A percentile compares a stretch with the other conserved stretches of the same genome.
phyloP scores from a whole-genome alignment of 2,113 vertebrate species.

The Nerophis lumbriciformis region DNA sequence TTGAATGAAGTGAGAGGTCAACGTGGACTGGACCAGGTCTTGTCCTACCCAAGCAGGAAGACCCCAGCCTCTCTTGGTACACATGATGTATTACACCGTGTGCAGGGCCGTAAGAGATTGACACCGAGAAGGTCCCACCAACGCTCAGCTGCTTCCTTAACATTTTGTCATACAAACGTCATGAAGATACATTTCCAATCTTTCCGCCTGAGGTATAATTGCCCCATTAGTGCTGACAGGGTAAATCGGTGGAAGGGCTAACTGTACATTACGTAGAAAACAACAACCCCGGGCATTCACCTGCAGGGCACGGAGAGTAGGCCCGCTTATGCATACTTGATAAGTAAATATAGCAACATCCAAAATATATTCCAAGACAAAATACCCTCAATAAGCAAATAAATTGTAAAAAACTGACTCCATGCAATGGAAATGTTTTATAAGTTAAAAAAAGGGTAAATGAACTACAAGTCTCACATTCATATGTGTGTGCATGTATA shows the following conservation, averaged over 20 bases:
- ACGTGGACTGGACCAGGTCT: slow-evolving; percentile 14
- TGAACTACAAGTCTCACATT: slow-evolving; percentile 1
- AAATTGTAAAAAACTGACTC: slow-evolving; percentile 1
- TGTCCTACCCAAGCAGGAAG: slow-evolving; percentile 24
- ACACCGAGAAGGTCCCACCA: slow-evolving; percentile 62
- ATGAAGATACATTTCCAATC: slow-evolving; percentile 67
- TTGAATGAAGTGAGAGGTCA: slow-evolving; percentile 58
- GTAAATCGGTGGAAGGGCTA: slow-evolving; percentile 69
- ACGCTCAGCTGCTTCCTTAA: slow-evolving; percentile 65
- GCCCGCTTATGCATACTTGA: slow-evolving; percentile 10
- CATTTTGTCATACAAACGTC: slow-evolving; percentile 68
- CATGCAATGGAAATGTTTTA: neutral
- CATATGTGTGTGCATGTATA: neutral
- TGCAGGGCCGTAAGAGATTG: slow-evolving; percentile 46
- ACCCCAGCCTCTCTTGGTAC: slow-evolving; percentile 20
- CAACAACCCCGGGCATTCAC: slow-evolving; percentile 66
- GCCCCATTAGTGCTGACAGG: slow-evolving; percentile 68
- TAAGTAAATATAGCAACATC: too few relatives aligned
- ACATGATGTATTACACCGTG: slow-evolving; percentile 59
- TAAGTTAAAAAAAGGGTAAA: neutral
- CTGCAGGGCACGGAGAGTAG: slow-evolving; percentile 49
- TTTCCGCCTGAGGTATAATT: slow-evolving; percentile 64
- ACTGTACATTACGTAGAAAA: slow-evolving; percentile 68
- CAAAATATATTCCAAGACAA: too few relatives aligned
- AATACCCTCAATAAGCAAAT: neutral